Conservation (phyloP, 2,113 vertebrate species). For the Albula glossodonta region DNA sequence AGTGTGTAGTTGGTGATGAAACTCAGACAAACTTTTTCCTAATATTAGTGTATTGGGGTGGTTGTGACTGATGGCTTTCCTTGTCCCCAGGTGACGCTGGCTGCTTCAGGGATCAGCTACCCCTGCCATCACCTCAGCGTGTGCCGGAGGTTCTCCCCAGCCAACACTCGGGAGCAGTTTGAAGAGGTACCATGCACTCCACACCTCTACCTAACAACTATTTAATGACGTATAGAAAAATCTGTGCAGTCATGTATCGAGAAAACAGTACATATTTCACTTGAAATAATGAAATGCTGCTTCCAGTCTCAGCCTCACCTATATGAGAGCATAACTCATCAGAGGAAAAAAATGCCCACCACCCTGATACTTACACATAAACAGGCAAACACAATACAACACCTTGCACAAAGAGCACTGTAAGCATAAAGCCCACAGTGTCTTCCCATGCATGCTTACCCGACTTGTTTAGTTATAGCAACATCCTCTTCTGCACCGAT, state of each 20-base stretch:
- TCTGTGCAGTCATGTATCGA: neutral
- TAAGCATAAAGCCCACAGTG: too few species aligned
- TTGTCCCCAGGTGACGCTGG: slow-evolving; percentile 85
- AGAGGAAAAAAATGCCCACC: too few species aligned
- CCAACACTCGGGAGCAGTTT: slow-evolving; percentile 84
- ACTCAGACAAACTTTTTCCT: neutral
- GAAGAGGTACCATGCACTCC: slow-evolving; percentile 77
- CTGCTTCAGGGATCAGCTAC: slow-evolving; percentile 85
- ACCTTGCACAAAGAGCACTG: too few species aligned
- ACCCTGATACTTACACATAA: too few species aligned
- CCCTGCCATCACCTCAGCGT: slow-evolving; percentile 96
- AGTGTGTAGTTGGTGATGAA: neutral
- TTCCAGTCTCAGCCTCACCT: too few species aligned
- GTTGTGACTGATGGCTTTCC: slow-evolving; percentile 35
- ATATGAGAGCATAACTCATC: too few species aligned
- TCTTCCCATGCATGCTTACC: too few species aligned
- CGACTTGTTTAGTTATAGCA: too few species aligned
- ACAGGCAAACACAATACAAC: too few species aligned
- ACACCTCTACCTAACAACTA: neutral
- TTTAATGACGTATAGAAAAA: neutral
- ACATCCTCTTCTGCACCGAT: too few species aligned
- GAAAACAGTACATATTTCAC: too few species aligned
- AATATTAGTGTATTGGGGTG: neutral
- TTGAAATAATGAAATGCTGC: too few species aligned
- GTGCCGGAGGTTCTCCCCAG: slow-evolving; percentile 86